phyloP scores from a whole-genome alignment of 2,113 vertebrate genomes.

The Dicaeum eximium region DNA sequence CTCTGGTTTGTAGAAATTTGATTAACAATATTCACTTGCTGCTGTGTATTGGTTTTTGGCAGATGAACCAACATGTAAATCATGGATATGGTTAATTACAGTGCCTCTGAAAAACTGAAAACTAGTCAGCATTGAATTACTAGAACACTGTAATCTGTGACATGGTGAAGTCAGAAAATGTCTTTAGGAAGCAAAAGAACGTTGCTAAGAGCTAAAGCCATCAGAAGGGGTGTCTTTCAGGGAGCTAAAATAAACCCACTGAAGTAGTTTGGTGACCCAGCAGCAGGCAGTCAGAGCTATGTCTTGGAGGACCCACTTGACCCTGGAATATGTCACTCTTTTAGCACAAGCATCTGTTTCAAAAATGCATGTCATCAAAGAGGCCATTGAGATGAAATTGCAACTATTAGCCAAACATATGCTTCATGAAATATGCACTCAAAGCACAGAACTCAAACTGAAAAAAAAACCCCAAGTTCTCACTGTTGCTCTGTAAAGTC shows the following conservation, averaged over 20 bases:
- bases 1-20: neutral
- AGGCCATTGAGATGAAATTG: neutral
- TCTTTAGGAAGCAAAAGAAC: neutral
- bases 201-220: neutral
- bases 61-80: neutral
- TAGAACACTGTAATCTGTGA: neutral
- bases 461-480: neutral
- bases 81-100: neutral
- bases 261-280: neutral
- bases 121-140: neutral
- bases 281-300: neutral
- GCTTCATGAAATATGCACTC: neutral
- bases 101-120: neutral
- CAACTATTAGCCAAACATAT: neutral
- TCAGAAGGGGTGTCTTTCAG: neutral
- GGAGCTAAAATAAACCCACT: neutral
- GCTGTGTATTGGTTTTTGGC: neutral
- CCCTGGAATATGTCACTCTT: neutral
- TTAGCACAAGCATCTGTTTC: neutral
- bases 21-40: neutral
- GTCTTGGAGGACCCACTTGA: neutral
- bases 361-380: neutral
- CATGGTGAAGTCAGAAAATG: neutral
- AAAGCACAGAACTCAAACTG: neutral
- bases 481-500: neutral